Evolutionary conservation across 2,113 vertebrate genomes (phyloP).

Genomic region (Coracopsis vasa): DNA sequence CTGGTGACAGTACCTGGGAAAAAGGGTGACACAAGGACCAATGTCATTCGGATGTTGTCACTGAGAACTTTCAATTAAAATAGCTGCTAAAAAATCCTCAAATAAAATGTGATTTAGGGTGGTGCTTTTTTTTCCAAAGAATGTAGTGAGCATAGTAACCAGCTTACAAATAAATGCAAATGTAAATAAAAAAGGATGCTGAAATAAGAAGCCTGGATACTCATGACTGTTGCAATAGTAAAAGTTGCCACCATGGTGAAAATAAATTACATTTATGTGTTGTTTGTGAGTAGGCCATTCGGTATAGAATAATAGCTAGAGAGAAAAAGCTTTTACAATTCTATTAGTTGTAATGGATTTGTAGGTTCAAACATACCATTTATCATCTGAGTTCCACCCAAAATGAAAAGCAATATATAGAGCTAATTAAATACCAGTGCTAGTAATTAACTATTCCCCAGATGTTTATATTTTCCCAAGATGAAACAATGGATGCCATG

Average conservation of each 20-base stretch:
- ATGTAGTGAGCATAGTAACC: neutral
- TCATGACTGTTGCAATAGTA: neutral
- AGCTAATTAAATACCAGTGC: neutral
- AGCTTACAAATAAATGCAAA: neutral
- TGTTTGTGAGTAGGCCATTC: neutral
- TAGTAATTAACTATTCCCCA: conserved; percentile 7
- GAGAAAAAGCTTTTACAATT: conserved; percentile 1
- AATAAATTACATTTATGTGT: neutral
- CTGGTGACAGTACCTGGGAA: neutral
- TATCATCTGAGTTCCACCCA: neutral
- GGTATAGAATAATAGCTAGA: neutral
- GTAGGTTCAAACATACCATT: neutral
- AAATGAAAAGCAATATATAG: neutral
- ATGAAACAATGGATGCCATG: neutral
- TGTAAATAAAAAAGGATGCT: neutral
- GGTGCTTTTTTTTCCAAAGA: neutral
- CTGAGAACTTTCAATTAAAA: neutral
- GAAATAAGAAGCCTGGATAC: neutral
- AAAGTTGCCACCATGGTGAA: neutral
- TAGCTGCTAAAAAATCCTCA: neutral
- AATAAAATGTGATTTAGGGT: neutral
- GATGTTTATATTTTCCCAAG: neutral
- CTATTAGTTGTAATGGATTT: conserved; percentile 29
- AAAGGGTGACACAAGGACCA: neutral
- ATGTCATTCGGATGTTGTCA: accelerated